Evolutionary conservation across 2,797 vertebrate genomes (phyloP), one percentile per base, ranked within the genome.

Genomic region (Eleutherodactylus coqui): DNA sequence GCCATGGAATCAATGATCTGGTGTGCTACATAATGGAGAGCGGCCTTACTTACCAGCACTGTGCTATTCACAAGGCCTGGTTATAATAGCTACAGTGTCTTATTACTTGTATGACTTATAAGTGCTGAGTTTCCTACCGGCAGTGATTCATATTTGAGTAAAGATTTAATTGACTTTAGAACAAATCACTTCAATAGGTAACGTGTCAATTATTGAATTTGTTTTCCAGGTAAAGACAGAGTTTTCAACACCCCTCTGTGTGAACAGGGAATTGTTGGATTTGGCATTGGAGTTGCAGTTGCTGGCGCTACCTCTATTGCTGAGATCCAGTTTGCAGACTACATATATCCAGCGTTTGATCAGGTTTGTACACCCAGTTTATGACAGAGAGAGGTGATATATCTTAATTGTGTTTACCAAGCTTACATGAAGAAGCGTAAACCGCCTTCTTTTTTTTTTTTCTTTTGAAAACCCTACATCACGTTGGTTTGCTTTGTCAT

Each of bases 311-410:
- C 97, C 5, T 97, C 98, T 84, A 97, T 99, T 75, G 98, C 98
- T 13, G 98, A 99, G 94, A 99, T 99, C 91, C 98, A 99, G 88
- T 99, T 99, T 94, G 97, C 98, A 16, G 98, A 99, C 93, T 99
- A 99, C 89, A 99, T 99, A 91, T 99, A 91, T 89, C 98, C 98
- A 82, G 98, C 98, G 10, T 99, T 99, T 92, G 98, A 99, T 94
- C 98, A 99, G 96, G 98, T 98, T 89, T 85, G 93, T 88, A 79
- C 51, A 79, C 19, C 75, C 19, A 17, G 53, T 82, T 47, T 64
- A 87, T 0, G 82, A 51, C 0, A 0, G 36, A 85, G 24, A 78
- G 84, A 78, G 70, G 2, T 70, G 62, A 75, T 82, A 79, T 84
- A 43, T 27, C 55, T 79, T 83, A 83, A 76, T 64, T 7, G n/a